Conservation (phyloP, 2,113 vertebrate genomes). For the Accipiter cooperii region DNA sequence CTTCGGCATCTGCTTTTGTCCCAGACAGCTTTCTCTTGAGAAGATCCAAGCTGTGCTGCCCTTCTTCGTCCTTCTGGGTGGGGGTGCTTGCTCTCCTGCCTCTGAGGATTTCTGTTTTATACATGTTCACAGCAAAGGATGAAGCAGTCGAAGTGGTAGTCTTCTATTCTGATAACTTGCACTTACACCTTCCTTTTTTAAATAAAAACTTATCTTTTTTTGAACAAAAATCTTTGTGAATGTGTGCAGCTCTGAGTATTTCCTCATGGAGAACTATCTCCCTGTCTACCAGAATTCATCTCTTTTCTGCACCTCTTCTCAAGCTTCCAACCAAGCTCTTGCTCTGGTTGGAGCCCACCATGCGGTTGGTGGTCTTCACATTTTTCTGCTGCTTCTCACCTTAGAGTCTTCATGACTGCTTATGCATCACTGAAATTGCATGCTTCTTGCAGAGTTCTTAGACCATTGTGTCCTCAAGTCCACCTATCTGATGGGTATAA, state of each 20-base stretch:
- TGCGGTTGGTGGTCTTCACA: background rate
- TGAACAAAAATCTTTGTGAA: background rate
- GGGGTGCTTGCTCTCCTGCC: background rate
- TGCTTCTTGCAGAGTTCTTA: background rate
- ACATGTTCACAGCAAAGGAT: background rate
- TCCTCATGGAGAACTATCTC: background rate
- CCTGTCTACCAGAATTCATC: background rate
- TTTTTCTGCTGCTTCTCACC: background rate
- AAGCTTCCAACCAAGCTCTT: background rate
- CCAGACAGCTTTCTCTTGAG: background rate
- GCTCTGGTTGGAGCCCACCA: background rate
- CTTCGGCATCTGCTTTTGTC: background rate
- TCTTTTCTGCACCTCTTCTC: background rate
- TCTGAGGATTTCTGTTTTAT: background rate
- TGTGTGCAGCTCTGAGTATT: background rate
- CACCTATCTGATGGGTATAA: background rate
- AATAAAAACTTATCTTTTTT: background rate
- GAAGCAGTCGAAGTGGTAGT: background rate
- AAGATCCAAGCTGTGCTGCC: background rate
- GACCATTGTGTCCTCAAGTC: background rate
- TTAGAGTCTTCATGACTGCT: background rate
- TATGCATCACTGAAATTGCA: background rate
- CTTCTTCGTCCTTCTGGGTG: background rate
- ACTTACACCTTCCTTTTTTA: background rate
- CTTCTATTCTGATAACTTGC: background rate